Evolutionary conservation across 2,113 vertebrate species (phyloP).

Genomic region (Diadophis punctatus): DNA sequence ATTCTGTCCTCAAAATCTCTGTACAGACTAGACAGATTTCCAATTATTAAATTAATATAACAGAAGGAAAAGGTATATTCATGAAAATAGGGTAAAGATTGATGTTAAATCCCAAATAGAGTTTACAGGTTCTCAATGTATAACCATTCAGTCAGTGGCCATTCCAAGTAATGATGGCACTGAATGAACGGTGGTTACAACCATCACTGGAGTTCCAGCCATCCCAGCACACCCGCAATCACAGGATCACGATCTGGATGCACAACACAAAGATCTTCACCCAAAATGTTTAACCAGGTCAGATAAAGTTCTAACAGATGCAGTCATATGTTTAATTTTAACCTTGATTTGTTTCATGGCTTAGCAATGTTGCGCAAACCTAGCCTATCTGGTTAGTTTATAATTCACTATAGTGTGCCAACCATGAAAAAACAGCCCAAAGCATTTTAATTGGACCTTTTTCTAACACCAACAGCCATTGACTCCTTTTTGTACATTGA

Average conservation of each 20-base stretch:
- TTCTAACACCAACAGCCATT: background rate
- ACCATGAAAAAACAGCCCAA: background rate
- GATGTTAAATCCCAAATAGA: background rate
- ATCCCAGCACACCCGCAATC: background rate
- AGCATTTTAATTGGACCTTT: background rate
- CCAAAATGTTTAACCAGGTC: background rate
- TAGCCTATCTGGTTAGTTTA: background rate
- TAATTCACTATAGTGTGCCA: background rate
- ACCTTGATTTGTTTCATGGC: background rate
- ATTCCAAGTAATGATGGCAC: background rate
- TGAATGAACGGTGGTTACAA: background rate
- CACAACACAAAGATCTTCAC: background rate
- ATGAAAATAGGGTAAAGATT: background rate
- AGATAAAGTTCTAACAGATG: background rate
- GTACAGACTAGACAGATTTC: background rate
- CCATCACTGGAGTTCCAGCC: background rate
- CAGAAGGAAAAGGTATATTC: background rate
- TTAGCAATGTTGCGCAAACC: background rate
- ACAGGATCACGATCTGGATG: background rate
- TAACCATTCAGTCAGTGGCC: background rate
- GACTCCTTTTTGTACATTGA: background rate
- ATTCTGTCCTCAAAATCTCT: background rate
- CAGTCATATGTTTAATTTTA: background rate
- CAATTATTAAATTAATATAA: background rate
- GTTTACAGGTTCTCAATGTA: background rate